Base-by-base conservation (phyloP, 2,888 invertebrate genomes). In the Lepidocyrtoides sp. region DNA sequence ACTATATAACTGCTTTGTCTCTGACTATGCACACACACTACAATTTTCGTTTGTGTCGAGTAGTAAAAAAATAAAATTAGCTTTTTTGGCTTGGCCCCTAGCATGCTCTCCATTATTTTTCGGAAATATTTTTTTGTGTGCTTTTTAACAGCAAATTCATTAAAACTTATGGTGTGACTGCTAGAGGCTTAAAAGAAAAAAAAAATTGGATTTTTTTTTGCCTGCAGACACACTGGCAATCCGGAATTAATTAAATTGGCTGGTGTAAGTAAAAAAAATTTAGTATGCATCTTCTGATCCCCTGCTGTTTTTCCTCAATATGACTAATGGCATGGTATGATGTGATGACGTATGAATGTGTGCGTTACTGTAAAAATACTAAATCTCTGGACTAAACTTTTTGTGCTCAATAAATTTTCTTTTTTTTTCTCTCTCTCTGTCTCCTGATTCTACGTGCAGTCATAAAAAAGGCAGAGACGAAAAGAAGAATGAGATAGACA, bases 331-430 rank as follows among this genome's bases (percentile, higher is more conserved):
- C 44, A 48, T 7, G n/a, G 26, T n/a, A 75, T 75, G 41, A 60
- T 26, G 57, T 57, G 36, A 26, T 69, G 69, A 36, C 23, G 10
- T 48, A 48, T 48, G 29, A 48, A 10, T 48, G 32, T 17, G 12
- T 5, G n/a, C 20, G n/a, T n/a, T 48, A 66, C 20, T 60, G 66
- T 7, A 32, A 69, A 57, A 72, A 72, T 36, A 41, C 69, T 41
- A 48, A 48, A 75, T 44, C 17, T 75, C 44, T 75, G 75, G 26
- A 75, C 75, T 41, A 3, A 20, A 48, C 54, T 60, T 48, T 75
- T 75, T 75, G 69, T 69, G 75, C 7, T 2, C 75, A 75, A 75
- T 75, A 75, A 48, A 75, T 75, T 75, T 48, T 75, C 48, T 3
- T 75, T 14, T 32, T n/a, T 8, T 54, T 8, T 57, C 29, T 79